phyloP scores from a whole-genome alignment of 2,797 vertebrate genomes.

The Rachycentron canadum region DNA sequence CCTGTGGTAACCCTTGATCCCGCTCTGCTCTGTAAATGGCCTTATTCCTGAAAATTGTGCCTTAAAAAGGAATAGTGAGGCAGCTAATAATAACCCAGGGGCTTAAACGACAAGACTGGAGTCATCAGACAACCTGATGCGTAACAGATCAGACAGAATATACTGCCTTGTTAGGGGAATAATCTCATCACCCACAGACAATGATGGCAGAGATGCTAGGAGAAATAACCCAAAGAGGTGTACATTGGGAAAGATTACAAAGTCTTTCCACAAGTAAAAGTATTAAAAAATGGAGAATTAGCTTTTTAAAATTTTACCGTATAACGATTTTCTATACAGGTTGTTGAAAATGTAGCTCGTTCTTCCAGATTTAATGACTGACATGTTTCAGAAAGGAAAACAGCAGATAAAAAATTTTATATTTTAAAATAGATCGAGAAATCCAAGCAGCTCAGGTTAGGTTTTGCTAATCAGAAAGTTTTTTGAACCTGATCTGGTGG shows the following conservation, averaged over 20 bases:
- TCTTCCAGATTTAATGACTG: no score
- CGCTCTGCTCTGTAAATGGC: slow-evolving; percentile 73
- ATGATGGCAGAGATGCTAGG: slow-evolving; percentile 39
- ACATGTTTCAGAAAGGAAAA: no score
- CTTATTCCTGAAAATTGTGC: slow-evolving; percentile 71
- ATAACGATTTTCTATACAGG: background rate
- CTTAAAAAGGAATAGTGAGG: slow-evolving; percentile 84
- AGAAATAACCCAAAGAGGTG: slow-evolving; percentile 10
- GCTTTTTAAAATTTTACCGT: background rate
- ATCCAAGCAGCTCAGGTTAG: background rate
- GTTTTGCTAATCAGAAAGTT: no score
- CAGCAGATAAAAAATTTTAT: no score
- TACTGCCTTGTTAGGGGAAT: slow-evolving; percentile 82
- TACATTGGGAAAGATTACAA: background rate
- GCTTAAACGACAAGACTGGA: slow-evolving; percentile 76
- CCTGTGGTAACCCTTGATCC: slow-evolving; percentile 73
- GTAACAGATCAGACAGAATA: slow-evolving; percentile 73
- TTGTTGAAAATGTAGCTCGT: background rate
- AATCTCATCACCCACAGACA: slow-evolving; percentile 70
- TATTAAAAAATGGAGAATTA: slow-evolving; percentile 1
- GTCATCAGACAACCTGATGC: slow-evolving; percentile 77
- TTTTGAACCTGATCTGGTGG: background rate
- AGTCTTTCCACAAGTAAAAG: background rate
- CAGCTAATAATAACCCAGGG: slow-evolving; percentile 81
- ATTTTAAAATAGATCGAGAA: no score